These are phyloP conservation scores for Rhabdornis inornatus DNA, from an alignment of 2,113 vertebrate genomes.

Conservation along the genomic window DNA sequence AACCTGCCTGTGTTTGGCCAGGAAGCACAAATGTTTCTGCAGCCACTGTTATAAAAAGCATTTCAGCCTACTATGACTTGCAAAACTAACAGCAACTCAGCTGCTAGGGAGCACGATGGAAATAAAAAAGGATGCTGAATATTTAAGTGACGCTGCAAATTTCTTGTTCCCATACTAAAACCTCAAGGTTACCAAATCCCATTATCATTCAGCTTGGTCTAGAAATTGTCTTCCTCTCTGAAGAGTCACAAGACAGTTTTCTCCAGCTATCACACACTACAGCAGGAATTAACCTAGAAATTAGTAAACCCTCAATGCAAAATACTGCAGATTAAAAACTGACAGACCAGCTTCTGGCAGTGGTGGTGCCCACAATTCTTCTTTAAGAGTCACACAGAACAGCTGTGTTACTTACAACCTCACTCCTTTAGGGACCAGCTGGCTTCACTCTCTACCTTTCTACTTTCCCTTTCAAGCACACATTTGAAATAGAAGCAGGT, in stretches of 20 bases:
- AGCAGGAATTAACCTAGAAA: background rate
- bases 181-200: background rate
- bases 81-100: conserved; percentile 3
- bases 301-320: background rate
- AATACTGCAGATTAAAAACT: background rate
- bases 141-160: background rate
- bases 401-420: background rate
- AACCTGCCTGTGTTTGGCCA: background rate
- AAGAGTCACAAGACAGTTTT: background rate
- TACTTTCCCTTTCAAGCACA: background rate
- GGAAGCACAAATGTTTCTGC: background rate
- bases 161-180: background rate
- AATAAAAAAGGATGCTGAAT: background rate
- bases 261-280: background rate
- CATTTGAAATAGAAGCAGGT: background rate
- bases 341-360: background rate
- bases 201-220: background rate
- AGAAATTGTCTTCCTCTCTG: background rate
- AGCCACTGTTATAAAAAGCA: background rate
- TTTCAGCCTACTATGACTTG: conserved; percentile 21
- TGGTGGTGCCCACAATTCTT: background rate
- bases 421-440: background rate
- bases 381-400: background rate
- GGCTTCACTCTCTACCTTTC: background rate
- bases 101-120: background rate